Evolutionary conservation across 1,140 invertebrate species (phyloP).

Genomic region (Rhopalosiphum padi): DNA sequence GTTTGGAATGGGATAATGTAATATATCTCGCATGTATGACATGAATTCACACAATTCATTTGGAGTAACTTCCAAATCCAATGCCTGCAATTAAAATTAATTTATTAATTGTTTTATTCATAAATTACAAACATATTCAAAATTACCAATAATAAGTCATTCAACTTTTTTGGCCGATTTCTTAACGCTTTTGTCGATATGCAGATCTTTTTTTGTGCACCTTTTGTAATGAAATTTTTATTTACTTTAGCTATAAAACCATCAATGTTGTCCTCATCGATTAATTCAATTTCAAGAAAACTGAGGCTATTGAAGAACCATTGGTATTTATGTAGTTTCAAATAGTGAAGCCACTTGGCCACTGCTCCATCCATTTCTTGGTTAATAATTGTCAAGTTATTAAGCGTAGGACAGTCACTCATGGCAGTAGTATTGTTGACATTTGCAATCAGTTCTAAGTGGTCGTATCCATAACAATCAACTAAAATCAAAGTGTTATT

Average conservation of each 20-base stretch:
- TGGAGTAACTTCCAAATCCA: conserved; percentile 27
- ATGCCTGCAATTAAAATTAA: neutral
- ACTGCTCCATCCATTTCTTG: conserved; percentile 43
- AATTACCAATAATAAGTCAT: conserved; percentile 41
- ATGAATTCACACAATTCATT: conserved; percentile 5
- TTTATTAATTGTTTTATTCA: neutral
- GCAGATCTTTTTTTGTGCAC: conserved; percentile 42
- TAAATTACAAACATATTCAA: neutral
- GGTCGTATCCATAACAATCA: neutral
- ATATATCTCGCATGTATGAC: conserved; percentile 22
- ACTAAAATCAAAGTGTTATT: neutral
- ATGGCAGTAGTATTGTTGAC: neutral
- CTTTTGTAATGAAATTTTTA: conserved; percentile 25
- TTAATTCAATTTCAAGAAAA: conserved; percentile 34
- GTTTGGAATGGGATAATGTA: conserved; percentile 46
- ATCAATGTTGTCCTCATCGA: conserved; percentile 40
- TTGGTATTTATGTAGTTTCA: conserved; percentile 54
- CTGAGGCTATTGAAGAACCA: conserved; percentile 39
- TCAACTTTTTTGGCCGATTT: neutral
- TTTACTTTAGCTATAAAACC: conserved; percentile 42
- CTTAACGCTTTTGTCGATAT: conserved; percentile 1
- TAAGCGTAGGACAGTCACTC: neutral
- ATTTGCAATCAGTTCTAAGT: neutral
- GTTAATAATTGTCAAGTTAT: neutral
- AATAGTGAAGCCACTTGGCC: neutral